These are phyloP conservation scores for Gryon sp. DNA, from an alignment of 1,140 invertebrate genomes.

Conservation along the genomic window DNA sequence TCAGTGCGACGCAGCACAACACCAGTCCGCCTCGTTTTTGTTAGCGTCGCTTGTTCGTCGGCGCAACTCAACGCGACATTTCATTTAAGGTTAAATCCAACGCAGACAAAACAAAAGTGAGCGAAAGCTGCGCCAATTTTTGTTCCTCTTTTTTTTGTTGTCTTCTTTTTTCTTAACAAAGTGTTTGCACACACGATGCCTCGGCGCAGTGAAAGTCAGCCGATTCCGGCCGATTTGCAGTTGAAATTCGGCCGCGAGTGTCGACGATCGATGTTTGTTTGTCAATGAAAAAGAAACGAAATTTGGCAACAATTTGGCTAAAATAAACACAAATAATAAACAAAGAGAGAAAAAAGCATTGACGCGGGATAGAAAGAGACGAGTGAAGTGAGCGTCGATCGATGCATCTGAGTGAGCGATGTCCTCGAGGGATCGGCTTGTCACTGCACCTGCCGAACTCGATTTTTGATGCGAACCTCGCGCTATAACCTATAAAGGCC, in stretches of 20 bases:
- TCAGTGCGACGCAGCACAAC: constrained; percentile 7
- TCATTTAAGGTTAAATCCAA: background rate
- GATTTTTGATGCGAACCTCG: constrained; percentile 33
- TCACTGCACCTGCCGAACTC: constrained; percentile 43
- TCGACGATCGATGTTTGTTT: constrained; percentile 9
- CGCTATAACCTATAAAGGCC: constrained; percentile 51
- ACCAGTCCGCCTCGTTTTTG: background rate
- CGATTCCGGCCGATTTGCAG: constrained; percentile 42
- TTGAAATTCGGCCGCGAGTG: constrained; percentile 61
- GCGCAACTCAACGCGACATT: background rate
- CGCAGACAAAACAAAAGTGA: background rate
- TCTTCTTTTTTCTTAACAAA: too few relatives aligned
- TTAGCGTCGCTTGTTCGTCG: background rate
- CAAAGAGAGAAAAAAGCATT: too few relatives aligned
- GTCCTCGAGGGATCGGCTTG: constrained; percentile 55
- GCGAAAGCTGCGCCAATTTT: background rate
- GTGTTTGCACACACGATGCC: constrained; percentile 52
- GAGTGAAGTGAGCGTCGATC: constrained; percentile 19
- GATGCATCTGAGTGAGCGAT: constrained; percentile 48
- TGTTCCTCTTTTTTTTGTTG: background rate
- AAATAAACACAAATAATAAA: too few relatives aligned
- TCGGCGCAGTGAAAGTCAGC: constrained; percentile 68
- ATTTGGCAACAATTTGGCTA: too few relatives aligned
- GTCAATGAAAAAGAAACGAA: constrained; percentile 33
- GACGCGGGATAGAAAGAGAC: constrained; percentile 18